Evolutionary conservation across 2,113 vertebrate genomes (phyloP).

Genomic region (Sinocyclocheilus rhinocerous): DNA sequence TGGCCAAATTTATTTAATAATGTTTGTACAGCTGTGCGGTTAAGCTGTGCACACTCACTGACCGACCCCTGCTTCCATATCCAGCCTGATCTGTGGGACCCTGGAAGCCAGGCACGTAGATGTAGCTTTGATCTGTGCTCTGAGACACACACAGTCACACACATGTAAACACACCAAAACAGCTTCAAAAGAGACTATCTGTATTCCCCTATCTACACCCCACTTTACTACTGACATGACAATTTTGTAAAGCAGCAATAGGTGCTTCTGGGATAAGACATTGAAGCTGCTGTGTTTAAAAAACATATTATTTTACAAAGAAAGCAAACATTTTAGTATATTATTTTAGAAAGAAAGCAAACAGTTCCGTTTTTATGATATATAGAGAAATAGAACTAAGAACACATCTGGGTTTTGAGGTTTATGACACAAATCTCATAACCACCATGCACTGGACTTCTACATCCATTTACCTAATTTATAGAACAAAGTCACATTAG

Average conservation of each 20-base stretch:
- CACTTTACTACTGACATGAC: not conserved
- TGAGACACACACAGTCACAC: slow-evolving; percentile 19
- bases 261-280: too few relatives aligned
- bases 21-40: slow-evolving; percentile 77
- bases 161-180: slow-evolving; percentile 12
- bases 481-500: too few relatives aligned
- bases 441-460: too few relatives aligned
- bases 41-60: slow-evolving; percentile 64
- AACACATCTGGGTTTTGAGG: too few relatives aligned
- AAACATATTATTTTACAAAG: too few relatives aligned
- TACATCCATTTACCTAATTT: too few relatives aligned
- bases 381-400: too few relatives aligned
- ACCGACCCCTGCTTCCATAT: slow-evolving; percentile 59
- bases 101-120: slow-evolving; percentile 65
- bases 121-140: slow-evolving; percentile 65
- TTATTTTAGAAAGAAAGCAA: too few relatives aligned
- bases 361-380: too few relatives aligned
- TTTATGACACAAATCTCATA: too few relatives aligned
- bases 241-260: not conserved
- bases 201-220: not conserved
- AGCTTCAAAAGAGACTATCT: slow-evolving; percentile 31
- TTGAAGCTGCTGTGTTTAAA: too few relatives aligned
- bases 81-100: slow-evolving; percentile 65
- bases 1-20: slow-evolving; percentile 71
- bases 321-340: too few relatives aligned